Conservation (phyloP, 2,797 vertebrate species). For the Leptoclinus maculatus region DNA sequence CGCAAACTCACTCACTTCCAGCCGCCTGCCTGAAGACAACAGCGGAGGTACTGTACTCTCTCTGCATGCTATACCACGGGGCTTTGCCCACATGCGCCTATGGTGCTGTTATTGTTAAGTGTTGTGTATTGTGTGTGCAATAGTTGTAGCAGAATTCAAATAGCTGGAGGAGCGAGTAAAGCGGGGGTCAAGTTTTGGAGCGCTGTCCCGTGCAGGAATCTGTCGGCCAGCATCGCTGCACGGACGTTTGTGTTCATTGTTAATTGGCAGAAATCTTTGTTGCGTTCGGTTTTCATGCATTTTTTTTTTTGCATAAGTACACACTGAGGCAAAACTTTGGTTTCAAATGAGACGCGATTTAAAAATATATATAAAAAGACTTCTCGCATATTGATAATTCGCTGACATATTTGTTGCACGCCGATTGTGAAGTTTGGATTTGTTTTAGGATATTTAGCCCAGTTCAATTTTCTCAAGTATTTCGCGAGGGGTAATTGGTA, state of each 20-base stretch:
- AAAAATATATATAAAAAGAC: not conserved
- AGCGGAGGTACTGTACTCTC: constrained; percentile 43
- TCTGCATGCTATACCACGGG: not conserved
- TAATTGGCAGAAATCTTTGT: not conserved
- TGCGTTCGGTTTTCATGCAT: not conserved
- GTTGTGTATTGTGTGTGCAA: fast-evolving
- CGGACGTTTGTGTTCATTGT: not conserved
- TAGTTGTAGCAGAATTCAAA: not conserved
- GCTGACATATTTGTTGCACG: not conserved
- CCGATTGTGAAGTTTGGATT: not conserved
- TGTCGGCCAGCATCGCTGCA: not conserved
- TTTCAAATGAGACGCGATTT: not conserved
- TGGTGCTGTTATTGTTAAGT: not conserved
- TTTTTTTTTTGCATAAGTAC: not conserved
- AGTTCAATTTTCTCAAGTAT: not conserved
- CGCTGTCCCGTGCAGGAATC: constrained; percentile 21
- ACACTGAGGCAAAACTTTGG: not conserved
- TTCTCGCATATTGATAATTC: not conserved
- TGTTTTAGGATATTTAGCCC: not conserved
- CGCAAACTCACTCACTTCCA: constrained; percentile 47
- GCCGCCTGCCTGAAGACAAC: constrained; percentile 47
- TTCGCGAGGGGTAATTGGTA: not conserved
- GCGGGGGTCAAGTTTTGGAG: not conserved
- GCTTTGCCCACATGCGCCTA: not conserved
- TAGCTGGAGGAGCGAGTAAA: fast-evolving